Evolutionary conservation across 2,888 invertebrate species (phyloP), one percentile per base, ranked within the genome.

Genomic region (Stegana nigrithorax): DNA sequence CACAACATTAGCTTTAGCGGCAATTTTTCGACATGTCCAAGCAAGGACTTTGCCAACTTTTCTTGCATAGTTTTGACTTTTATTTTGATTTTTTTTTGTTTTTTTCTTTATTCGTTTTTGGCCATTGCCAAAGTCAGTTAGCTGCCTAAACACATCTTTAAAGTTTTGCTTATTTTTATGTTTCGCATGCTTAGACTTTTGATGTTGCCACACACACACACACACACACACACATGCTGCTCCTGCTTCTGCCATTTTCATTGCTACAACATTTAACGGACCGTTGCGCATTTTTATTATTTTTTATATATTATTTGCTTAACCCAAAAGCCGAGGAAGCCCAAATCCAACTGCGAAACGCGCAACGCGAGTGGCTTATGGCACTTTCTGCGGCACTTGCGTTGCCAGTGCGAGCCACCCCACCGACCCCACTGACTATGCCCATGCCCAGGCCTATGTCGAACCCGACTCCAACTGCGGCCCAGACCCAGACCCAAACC

Each of bases 211-310:
- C n/a, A n/a, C n/a, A n/a, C n/a, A 36, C 36, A n/a, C 36, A n/a
- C 36, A 36, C 10, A 3, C 36, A n/a, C 36, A 1, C 36, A 36
- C n/a, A 10, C n/a, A n/a, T 17, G 42, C 42, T 14, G 2, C 42
- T 42, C 42, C 6, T 42, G n/a, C n/a, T 19, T 10, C 19, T 32
- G 12, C 2, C 55, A 17, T 6, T 19, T 23, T 17, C 6, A 1
- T 26, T 42, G 3, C 29, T 44, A 56, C 55, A 57, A 17, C 12
- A 58, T 59, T 65, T 64, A 60, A 36, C 44, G 44, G 60, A 58
- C 65, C 69, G 78, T 67, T 75, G 73, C 71, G 79, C 78, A 77
- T 79, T 75, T 75, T 75, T 75, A 75, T 75, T 78, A 75, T 75
- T 75, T 79, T 78, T n/a, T 36, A 36, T 36, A 36, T 36, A n/a